phyloP scores from a whole-genome alignment of 35 echinoderm and acorn worm genomes.

The Acanthaster planci region DNA sequence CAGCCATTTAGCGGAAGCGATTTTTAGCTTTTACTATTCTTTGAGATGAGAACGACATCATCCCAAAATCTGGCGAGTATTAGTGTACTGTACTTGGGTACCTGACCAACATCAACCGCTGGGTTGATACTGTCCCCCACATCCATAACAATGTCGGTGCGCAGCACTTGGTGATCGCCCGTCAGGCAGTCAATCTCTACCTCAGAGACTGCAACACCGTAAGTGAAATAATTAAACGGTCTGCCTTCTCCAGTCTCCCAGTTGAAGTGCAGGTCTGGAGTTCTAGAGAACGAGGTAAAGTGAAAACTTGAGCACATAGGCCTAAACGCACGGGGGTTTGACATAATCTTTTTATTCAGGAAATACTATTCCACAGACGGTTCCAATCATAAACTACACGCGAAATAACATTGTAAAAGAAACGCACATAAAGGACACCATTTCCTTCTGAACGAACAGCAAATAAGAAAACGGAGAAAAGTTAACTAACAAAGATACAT shows the following conservation, averaged over 20 bases:
- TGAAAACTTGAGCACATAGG: too few relatives aligned
- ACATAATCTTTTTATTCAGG: neutral
- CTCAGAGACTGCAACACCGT: constrained; percentile 64
- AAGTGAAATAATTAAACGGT: constrained; percentile 50
- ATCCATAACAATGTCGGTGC: constrained; percentile 94
- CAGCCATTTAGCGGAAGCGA: too few relatives aligned
- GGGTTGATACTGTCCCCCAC: constrained; percentile 83
- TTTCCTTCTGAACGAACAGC: too few relatives aligned
- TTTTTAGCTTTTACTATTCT: too few relatives aligned
- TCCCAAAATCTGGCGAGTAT: too few relatives aligned
- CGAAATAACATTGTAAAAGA: too few relatives aligned
- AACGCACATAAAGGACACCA: too few relatives aligned
- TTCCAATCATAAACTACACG: neutral
- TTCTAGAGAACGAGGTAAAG: constrained; percentile 25
- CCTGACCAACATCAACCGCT: constrained; percentile 84
- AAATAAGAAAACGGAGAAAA: too few relatives aligned
- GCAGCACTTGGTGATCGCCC: constrained; percentile 65
- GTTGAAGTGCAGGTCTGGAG: constrained; percentile 22
- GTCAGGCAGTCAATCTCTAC: constrained; percentile 84
- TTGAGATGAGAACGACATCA: too few relatives aligned
- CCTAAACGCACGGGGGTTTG: too few relatives aligned
- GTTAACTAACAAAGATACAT: too few relatives aligned
- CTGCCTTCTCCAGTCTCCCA: constrained; percentile 33
- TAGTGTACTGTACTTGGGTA: too few relatives aligned
- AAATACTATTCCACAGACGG: neutral